Evolutionary conservation across 2,113 vertebrate species (phyloP), one percentile per base, ranked within the genome.

Genomic region (Alaudala cheleensis): DNA sequence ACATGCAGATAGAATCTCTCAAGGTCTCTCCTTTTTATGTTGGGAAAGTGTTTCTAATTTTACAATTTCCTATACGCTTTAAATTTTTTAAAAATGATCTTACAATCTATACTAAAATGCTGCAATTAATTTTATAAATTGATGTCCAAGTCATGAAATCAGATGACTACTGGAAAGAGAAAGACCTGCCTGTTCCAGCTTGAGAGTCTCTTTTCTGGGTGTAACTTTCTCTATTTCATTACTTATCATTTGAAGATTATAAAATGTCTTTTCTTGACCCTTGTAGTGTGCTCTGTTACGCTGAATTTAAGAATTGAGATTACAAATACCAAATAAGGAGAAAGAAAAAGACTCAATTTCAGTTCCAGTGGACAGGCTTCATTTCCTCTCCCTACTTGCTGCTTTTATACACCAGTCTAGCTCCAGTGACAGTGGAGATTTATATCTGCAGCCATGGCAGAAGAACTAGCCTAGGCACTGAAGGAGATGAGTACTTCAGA

Each of bases 151-250:
- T 69, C 24, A 77, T 87, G 47, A 97, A 92, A 95, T 88, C 19
- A 73, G 81, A 93, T 81, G 73, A 74, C 85, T 62, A 39, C 39
- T 84, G 47, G 26, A 72, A 90, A 92, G 26, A 19, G 19, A 94
- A 51, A 58, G 83, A 88, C 51, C 70, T 88, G 51, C 17, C 21
- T 92, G 61, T 94, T 93, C 79, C 76, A 94, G 66, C 31, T 67
- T 57, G 34, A 77, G 22, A 95, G 21, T 45, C 56, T 76, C 39
- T 93, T 94, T 95, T 73, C 51, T 87, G 86, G 51, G 31, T 74
- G n/a, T 34, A 93, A 91, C 97, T 95, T 95, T 92, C 51, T 87
- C 45, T 94, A 44, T 96, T 96, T 95, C 58, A 82, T 95, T 93
- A 82, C 64, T 92, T 90, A 70, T 54, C 45, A 87, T 91, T 90